Evolutionary conservation across 1,140 invertebrate genomes (phyloP).

Genomic region (Apis florea): DNA sequence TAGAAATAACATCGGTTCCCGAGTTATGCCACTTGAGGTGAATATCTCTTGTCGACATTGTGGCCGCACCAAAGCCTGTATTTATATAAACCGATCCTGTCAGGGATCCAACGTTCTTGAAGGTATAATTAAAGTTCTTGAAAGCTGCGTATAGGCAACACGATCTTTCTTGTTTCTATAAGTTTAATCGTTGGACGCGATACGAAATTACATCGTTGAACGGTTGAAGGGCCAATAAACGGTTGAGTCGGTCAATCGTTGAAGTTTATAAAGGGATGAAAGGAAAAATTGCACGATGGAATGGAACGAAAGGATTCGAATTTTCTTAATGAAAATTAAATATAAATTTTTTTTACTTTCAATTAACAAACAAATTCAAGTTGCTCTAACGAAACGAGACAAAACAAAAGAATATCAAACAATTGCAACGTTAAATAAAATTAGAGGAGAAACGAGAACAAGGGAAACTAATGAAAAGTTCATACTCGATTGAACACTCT

Average conservation of each 20-base stretch:
- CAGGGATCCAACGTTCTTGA: slow-evolving; percentile 33
- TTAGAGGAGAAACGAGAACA: too few species aligned
- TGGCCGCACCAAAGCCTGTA: slow-evolving; percentile 7
- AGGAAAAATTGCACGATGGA: neutral
- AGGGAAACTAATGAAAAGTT: too few species aligned
- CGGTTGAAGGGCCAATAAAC: neutral
- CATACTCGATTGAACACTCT: too few species aligned
- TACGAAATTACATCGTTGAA: neutral
- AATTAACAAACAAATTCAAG: neutral
- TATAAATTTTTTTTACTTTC: neutral
- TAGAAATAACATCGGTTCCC: neutral
- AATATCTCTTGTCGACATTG: slow-evolving; percentile 61
- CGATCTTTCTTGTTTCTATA: neutral
- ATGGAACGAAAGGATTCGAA: too few species aligned
- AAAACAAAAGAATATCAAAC: too few species aligned
- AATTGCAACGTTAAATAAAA: too few species aligned
- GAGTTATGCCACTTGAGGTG: slow-evolving; percentile 52
- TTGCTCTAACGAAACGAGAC: neutral
- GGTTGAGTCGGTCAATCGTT: neutral
- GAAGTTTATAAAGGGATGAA: neutral
- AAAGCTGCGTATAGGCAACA: neutral
- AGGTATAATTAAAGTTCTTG: slow-evolving; percentile 43
- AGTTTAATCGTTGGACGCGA: neutral
- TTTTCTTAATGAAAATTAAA: too few species aligned
- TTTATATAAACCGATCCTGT: slow-evolving; percentile 54